Evolutionary conservation across 1,140 invertebrate genomes (phyloP), one percentile per base, ranked within the genome.

Genomic region (Trachelipus rathkii): DNA sequence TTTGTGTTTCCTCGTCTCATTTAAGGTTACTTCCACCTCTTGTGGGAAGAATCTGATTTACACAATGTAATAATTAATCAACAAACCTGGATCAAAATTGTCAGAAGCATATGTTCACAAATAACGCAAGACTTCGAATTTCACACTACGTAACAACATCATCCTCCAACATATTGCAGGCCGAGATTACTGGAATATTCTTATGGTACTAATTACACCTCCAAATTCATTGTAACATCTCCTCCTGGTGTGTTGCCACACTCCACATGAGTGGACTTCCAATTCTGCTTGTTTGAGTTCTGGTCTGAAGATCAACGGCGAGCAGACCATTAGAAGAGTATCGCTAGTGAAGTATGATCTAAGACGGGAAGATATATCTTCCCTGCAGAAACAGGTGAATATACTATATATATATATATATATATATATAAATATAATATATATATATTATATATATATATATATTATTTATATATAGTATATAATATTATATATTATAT

Each of bases 11-110:
- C 82, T 87, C 95, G 44, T 93, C 95, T 0, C 94, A 96, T 84
- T 85, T 98, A 50, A 88, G 96, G n/a, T 88, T 97, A 1, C 85
- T 97, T 73, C 89, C 92, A 83, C 95, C 95, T 13, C 96, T 0
- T 98, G 96, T 95, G 93, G 90, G 86, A 95, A 98, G 82, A 95
- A 98, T 85, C 85, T 97, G 67, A 93, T 19, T n/a, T 60, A 19
- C 19, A 19, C 50, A 60, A 60, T 4, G 11, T 60, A 13, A 60
- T 13, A 60, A 60, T 19, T 8, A 60, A 19, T 8, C n/a, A n/a
- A n/a, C n/a, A n/a, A 60, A 19, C 11, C 50, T 15, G 50, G 11
- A 8, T 8, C 2, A 60, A 60, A 60, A 4, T 60, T 60, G 8
- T 3, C 50, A 13, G 8, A 60, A 8, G 71, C 60, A 72, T 45